Conservation (phyloP, 2,113 vertebrate genomes). For the Corydoras sp. region DNA sequence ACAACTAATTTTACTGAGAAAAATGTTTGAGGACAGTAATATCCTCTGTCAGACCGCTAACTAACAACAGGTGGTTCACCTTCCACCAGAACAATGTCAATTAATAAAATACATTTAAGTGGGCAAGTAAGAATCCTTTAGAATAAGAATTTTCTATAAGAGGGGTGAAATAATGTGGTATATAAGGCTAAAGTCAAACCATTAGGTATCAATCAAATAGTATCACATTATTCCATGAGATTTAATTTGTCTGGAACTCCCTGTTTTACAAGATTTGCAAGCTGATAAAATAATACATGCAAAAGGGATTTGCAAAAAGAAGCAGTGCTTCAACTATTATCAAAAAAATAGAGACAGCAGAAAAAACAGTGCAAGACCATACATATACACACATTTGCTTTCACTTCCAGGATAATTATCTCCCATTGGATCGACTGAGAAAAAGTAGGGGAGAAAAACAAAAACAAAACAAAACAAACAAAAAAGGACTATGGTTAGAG, state of each 20-base stretch:
- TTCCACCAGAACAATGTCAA: too few species aligned
- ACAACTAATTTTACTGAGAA: too few species aligned
- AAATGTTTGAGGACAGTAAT: too few species aligned
- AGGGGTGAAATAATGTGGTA: too few species aligned
- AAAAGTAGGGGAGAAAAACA: constrained; percentile 80
- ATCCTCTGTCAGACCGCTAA: too few species aligned
- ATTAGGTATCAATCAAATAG: too few species aligned
- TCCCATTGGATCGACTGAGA: constrained; percentile 90
- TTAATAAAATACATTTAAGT: too few species aligned
- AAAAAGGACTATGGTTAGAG: too few species aligned
- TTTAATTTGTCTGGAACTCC: constrained; percentile 69
- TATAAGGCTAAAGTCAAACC: too few species aligned
- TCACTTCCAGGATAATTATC: constrained; percentile 95
- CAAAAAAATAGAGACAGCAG: constrained; percentile 52
- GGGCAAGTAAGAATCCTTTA: too few species aligned
- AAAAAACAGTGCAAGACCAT: constrained; percentile 53
- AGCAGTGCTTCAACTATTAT: constrained; percentile 56
- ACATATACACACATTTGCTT: constrained; percentile 98
- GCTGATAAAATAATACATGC: constrained; percentile 66
- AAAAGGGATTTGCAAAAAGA: constrained; percentile 59
- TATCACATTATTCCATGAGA: background rate
- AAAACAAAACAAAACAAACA: constrained; percentile 44
- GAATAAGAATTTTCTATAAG: too few species aligned
- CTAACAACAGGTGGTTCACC: too few species aligned
- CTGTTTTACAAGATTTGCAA: constrained; percentile 42